A percentile compares a stretch with the other conserved stretches of the same genome.
These are phyloP conservation scores for Formicarius rufipectus DNA, from an alignment of 2,113 vertebrate species.

Conservation along the genomic window DNA sequence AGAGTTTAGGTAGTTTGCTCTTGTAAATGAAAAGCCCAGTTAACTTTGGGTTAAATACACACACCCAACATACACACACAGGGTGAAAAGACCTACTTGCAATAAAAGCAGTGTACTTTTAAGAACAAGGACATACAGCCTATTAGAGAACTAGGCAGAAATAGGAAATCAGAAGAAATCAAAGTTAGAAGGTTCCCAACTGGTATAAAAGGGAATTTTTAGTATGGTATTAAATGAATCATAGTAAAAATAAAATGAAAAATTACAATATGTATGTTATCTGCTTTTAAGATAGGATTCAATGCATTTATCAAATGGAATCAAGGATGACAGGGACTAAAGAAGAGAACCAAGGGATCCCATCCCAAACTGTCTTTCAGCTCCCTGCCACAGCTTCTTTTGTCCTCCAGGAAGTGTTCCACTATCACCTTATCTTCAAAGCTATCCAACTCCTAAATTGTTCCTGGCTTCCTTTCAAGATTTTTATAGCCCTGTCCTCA, in stretches of 20 bases:
- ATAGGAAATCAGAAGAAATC: neutral
- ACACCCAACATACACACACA: neutral
- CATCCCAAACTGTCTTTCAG: neutral
- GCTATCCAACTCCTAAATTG: neutral
- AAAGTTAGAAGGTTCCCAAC: neutral
- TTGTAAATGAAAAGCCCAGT: neutral
- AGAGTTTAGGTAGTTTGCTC: neutral
- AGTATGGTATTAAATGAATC: neutral
- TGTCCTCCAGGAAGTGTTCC: conserved; percentile 4
- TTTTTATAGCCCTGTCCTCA: conserved; percentile 10
- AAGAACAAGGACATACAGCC: neutral
- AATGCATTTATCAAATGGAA: neutral
- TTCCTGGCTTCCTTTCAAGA: conserved; percentile 6
- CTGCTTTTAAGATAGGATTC: neutral
- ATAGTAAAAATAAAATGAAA: neutral
- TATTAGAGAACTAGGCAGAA: neutral
- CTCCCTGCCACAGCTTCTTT: neutral
- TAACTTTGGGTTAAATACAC: neutral
- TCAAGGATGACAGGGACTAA: neutral
- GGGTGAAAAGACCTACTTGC: neutral
- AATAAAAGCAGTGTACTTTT: neutral
- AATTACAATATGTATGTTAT: neutral
- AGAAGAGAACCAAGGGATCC: neutral
- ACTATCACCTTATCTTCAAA: conserved; percentile 25
- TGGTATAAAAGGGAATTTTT: neutral